phyloP scores from a whole-genome alignment of 2,888 invertebrate species.

The Plagiodera versicolora region DNA sequence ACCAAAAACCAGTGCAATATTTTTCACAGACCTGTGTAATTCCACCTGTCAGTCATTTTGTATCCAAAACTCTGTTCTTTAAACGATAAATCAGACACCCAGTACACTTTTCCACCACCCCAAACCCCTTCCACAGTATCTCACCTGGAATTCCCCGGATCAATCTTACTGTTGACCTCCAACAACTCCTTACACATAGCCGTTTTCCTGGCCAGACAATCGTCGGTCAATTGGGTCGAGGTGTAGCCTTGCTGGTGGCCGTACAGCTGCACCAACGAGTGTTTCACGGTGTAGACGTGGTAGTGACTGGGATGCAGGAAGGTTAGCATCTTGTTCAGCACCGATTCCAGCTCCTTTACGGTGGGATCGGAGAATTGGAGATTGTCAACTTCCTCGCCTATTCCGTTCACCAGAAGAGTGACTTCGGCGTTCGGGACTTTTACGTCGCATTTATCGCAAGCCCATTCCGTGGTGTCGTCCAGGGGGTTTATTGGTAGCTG shows the following conservation, averaged over 20 bases:
- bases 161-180: conserved; percentile 64
- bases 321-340: conserved; percentile 69
- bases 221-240: conserved; percentile 59
- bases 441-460: conserved; percentile 70
- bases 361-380: conserved; percentile 65
- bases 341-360: conserved; percentile 63
- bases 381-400: conserved; percentile 76
- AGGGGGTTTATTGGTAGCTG: conserved; percentile 73
- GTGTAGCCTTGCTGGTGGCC: conserved; percentile 68
- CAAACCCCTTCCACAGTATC: no score
- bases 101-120: no score
- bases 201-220: conserved; percentile 66
- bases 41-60: no score
- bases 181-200: conserved; percentile 69
- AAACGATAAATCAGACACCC: no score
- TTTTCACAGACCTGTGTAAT: no score
- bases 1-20: no score
- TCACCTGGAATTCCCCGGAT: conserved; percentile 71
- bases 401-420: conserved; percentile 67
- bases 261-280: conserved; percentile 79
- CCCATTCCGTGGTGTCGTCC: conserved; percentile 73
- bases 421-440: conserved; percentile 66
- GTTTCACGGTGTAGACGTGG: conserved; percentile 78
- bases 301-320: conserved; percentile 85
- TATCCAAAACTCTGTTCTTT: no score